Base-by-base conservation (phyloP, 2,888 invertebrate species). In the Seladonia tumulorum region DNA sequence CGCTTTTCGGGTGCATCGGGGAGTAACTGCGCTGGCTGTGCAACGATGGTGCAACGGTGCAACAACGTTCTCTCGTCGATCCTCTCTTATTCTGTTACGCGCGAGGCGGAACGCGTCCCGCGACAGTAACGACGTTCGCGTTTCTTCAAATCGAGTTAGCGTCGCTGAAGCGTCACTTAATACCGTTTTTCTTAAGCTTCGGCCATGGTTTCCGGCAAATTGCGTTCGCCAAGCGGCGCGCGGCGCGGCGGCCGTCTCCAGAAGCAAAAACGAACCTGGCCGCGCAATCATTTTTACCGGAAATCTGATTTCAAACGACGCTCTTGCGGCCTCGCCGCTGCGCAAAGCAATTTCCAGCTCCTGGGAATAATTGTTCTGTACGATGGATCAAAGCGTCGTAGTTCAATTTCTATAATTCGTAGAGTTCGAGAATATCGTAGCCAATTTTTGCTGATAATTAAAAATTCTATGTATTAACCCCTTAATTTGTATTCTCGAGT, bases 131-230 rank as follows among this genome's bases (percentile, higher is more conserved):
- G 57, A 35, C 53, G 82, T 83, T 87, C 78, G 77, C 76, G 78
- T 86, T 86, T 81, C 86, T 86, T 68, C 71, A 77, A 87, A 87
- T 87, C 70, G 87, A 79, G 87, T 87, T 87, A 86, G 7, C 77
- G 42, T 42, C 49, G 76, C 47, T 35, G 81, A 83, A 76, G 81
- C 87, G 79, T 76, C 81, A 80, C 86, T 87, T 87, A 87, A 87
- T 87, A 83, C 81, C 87, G 86, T 86, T 87, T 87, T 87, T 87
- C 86, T 83, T 83, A 76, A 35, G 78, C 86, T 75, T 86, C 81
- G 76, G 80, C 87, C 25, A 14, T 22, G 22, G 86, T 87, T 87
- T 80, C 68, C 72, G 57, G 63, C 35, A 87, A 88, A 88, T 87
- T 77, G 73, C 85, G 70, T 87, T 85, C 22, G 25, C 25, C 25